These are phyloP conservation scores for Hirtodrosophila histrioides DNA, from an alignment of 2,888 invertebrate species.

Conservation along the genomic window DNA sequence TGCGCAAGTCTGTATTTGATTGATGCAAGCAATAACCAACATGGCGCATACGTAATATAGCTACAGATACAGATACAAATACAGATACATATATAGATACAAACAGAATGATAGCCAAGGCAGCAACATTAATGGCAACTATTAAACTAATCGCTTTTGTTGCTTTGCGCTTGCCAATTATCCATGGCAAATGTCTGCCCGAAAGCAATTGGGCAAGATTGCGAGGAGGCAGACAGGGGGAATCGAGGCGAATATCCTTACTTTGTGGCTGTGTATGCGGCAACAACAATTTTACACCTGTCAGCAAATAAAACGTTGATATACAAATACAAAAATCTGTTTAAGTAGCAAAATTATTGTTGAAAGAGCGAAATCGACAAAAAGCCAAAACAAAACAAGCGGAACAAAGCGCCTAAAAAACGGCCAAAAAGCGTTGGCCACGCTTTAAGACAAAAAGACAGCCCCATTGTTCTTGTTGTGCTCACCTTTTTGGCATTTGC, in stretches of 20 bases:
- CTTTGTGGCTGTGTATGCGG: conserved; percentile 10
- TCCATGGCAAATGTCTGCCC: conserved; percentile 35
- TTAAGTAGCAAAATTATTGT: conserved; percentile 78
- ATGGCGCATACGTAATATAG: conserved; percentile 51
- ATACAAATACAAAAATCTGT: conserved; percentile 72
- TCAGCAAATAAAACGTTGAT: conserved; percentile 76
- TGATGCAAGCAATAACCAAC: conserved; percentile 59
- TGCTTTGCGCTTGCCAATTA: conserved; percentile 62
- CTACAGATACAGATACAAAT: conserved; percentile 12
- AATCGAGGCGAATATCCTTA: conserved; percentile 30
- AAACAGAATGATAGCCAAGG: conserved; percentile 37
- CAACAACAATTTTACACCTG: conserved; percentile 75
- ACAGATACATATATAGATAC: conserved; percentile 29
- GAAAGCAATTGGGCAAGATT: conserved; percentile 21
- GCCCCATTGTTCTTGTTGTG: conserved; percentile 53
- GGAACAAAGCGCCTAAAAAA: conserved; percentile 20
- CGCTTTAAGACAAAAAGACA: conserved; percentile 64
- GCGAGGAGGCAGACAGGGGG: conserved; percentile 6
- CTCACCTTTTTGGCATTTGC: conserved; percentile 65
- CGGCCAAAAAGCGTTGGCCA: conserved; percentile 42
- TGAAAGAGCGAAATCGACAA: conserved; percentile 48
- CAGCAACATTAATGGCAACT: conserved; percentile 65
- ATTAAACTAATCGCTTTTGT: conserved; percentile 73
- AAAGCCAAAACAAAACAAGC: conserved; percentile 28
- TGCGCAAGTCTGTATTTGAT: conserved; percentile 49